Percentiles rank a stretch among this genome's conserved stretches.
Evolutionary conservation across 2,888 invertebrate species (phyloP).

Genomic region (Stenotaenia linearis): DNA sequence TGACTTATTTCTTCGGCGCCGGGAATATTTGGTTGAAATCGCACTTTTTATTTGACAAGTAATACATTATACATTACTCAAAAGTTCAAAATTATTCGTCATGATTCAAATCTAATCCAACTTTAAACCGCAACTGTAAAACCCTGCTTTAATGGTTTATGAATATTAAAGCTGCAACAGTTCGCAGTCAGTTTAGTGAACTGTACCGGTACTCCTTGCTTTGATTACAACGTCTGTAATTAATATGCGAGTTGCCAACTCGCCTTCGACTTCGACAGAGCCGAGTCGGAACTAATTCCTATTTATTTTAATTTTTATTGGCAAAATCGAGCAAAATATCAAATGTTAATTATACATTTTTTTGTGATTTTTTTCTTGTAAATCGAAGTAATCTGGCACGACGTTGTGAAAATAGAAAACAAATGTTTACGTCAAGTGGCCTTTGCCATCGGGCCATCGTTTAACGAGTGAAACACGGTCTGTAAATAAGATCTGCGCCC

Average conservation of each 20-base stretch:
- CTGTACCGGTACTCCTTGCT: background rate
- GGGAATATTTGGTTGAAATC: background rate
- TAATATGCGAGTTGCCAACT: no score
- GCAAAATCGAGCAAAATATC: no score
- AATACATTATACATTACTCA: background rate
- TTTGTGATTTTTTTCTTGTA: background rate
- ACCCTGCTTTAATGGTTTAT: background rate
- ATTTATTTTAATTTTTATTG: background rate
- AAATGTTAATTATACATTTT: no score
- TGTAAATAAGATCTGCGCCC: background rate
- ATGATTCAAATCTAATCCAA: background rate
- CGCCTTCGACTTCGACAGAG: no score
- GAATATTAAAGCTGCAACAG: background rate
- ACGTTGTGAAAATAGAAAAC: background rate
- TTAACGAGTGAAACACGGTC: conserved; percentile 6
- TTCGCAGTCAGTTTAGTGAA: background rate
- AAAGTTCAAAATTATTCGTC: background rate
- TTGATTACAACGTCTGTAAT: no score
- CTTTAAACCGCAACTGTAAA: background rate
- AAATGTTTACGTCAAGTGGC: background rate
- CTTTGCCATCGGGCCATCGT: background rate
- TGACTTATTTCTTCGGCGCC: background rate
- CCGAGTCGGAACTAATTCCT: no score
- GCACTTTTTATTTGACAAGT: background rate
- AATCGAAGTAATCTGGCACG: background rate